A percentile compares a stretch with the other conserved stretches of the same genome.
phyloP scores from a whole-genome alignment of 2,797 vertebrate species.

The Echeneis naucrates region DNA sequence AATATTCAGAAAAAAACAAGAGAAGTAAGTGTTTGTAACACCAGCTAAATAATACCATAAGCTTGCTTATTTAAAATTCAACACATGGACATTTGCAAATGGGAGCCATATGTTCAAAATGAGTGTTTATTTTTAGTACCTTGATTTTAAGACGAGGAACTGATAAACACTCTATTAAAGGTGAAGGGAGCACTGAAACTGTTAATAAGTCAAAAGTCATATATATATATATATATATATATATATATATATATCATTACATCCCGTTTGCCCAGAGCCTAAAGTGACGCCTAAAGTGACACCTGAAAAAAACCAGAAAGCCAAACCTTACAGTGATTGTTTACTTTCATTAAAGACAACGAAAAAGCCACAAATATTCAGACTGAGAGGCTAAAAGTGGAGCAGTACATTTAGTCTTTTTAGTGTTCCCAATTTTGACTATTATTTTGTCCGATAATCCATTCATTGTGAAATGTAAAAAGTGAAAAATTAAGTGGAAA shows the following conservation, averaged over 20 bases:
- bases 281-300: too few relatives aligned
- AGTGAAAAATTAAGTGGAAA: neutral
- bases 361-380: neutral
- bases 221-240: too few relatives aligned
- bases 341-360: neutral
- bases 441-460: neutral
- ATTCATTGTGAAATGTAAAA: neutral
- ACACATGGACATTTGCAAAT: neutral
- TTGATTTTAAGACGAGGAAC: neutral
- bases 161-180: neutral
- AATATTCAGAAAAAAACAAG: neutral
- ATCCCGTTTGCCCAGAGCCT: neutral
- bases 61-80: neutral
- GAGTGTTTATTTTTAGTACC: neutral
- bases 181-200: neutral
- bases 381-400: neutral
- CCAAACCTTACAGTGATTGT: neutral
- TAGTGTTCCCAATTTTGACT: neutral
- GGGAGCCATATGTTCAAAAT: neutral
- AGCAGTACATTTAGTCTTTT: neutral
- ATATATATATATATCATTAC: neutral
- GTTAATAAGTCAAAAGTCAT: neutral
- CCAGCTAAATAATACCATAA: neutral
- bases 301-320: too few relatives aligned
- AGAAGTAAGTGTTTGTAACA: neutral